Percentiles rank a stretch among this genome's conserved stretches.
These are phyloP conservation scores for Rhynchophorus ferrugineus DNA, from an alignment of 1,140 invertebrate species.

Conservation along the genomic window DNA sequence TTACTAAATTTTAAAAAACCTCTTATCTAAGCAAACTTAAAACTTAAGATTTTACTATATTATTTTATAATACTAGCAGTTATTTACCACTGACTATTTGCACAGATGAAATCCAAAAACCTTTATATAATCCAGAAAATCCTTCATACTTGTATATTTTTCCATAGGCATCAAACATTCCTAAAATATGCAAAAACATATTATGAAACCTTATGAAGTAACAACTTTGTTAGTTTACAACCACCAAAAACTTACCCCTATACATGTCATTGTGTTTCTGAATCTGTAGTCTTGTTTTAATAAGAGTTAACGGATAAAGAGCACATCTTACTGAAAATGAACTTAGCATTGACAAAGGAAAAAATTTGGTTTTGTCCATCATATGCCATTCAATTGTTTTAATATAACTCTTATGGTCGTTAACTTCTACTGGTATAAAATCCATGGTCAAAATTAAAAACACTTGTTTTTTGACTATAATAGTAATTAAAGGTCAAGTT, in stretches of 20 bases:
- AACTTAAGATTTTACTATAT: not conserved
- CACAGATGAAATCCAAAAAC: conserved; percentile 89
- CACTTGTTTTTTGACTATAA: not conserved
- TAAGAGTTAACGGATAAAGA: conserved; percentile 92
- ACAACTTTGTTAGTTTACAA: not conserved
- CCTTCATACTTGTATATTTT: conserved; percentile 90
- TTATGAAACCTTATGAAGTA: not conserved
- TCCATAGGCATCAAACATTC: conserved; percentile 82
- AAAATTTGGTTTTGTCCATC: conserved; percentile 95
- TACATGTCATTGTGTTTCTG: conserved; percentile 80
- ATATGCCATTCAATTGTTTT: conserved; percentile 96
- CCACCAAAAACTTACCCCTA: conserved; percentile 47
- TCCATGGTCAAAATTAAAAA: conserved; percentile 13
- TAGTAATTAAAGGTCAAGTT: not conserved
- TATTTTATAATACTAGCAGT: not conserved
- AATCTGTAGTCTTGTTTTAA: conserved; percentile 92
- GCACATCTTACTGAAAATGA: conserved; percentile 82
- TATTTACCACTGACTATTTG: conserved; percentile 51
- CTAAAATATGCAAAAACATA: conserved; percentile 38
- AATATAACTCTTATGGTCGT: conserved; percentile 45
- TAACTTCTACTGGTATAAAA: conserved; percentile 17
- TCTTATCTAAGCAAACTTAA: not conserved
- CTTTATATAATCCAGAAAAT: conserved; percentile 78
- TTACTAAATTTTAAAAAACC: not conserved
- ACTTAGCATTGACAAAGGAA: conserved; percentile 80